A percentile compares a stretch with the other conserved stretches of the same genome.
Evolutionary conservation across 2,113 vertebrate species (phyloP).

Genomic region (Cheirogaleus medius): DNA sequence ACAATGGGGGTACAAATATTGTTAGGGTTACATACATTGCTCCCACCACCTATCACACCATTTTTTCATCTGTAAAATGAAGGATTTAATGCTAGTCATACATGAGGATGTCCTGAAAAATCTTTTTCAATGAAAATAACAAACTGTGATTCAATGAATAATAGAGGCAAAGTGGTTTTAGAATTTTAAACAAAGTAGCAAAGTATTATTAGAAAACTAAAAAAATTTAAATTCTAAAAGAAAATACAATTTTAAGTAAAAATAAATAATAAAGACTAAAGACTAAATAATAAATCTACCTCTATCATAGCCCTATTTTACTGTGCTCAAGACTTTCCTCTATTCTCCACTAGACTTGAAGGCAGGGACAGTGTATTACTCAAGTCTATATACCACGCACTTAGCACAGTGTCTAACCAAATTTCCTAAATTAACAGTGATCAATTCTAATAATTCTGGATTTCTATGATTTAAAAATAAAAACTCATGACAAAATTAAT

Average conservation of each 20-base stretch:
- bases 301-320: not conserved
- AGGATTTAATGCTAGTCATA: constrained; percentile 16
- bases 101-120: not conserved
- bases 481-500: constrained; percentile 12
- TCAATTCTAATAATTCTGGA: constrained; percentile 32
- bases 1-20: too few species aligned
- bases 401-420: not conserved
- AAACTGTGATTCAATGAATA: not conserved
- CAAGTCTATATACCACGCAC: not conserved
- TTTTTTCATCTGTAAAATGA: not conserved
- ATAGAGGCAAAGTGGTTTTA: constrained; percentile 17
- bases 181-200: constrained; percentile 16
- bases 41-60: not conserved
- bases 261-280: constrained; percentile 6
- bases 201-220: not conserved
- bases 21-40: too few species aligned
- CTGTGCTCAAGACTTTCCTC: not conserved
- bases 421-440: constrained; percentile 42
- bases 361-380: not conserved
- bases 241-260: constrained; percentile 43
- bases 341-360: not conserved
- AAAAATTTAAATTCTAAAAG: constrained; percentile 31
- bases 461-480: constrained; percentile 47
- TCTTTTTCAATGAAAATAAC: constrained; percentile 8
- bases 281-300: not conserved